Evolutionary conservation across 2,113 vertebrate species (phyloP).

Genomic region (human): DNA sequence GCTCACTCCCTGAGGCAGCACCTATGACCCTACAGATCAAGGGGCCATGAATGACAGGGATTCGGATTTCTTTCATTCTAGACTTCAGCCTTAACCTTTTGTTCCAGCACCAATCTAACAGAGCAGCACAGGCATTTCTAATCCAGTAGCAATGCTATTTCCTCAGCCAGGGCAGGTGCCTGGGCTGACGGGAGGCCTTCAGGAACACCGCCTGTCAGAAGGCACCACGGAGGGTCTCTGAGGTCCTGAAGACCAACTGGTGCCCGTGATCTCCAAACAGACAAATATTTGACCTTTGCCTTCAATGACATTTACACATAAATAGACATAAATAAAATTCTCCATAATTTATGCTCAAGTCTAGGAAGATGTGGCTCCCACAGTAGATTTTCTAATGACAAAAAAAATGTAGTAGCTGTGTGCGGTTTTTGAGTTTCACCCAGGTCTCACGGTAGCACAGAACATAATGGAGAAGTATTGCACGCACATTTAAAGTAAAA

Average conservation of each 20-base stretch:
- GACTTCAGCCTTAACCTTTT: background rate
- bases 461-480: slow-evolving; percentile 72
- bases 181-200: background rate
- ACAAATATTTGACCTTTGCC: slow-evolving; percentile 58
- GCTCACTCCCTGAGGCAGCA: background rate
- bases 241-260: slow-evolving; percentile 43
- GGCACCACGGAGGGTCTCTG: background rate
- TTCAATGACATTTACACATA: slow-evolving; percentile 77
- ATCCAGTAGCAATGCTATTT: no score
- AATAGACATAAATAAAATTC: slow-evolving; percentile 82
- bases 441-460: background rate
- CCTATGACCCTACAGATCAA: fast-evolving
- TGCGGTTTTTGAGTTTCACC: slow-evolving; percentile 54
- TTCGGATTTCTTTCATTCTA: background rate
- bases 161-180: background rate
- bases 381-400: background rate
- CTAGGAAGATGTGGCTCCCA: slow-evolving; percentile 49
- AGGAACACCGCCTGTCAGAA: background rate
- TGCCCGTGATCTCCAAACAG: slow-evolving; percentile 73
- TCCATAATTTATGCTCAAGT: slow-evolving; percentile 34
- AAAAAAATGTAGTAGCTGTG: background rate
- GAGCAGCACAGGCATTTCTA: background rate
- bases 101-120: background rate
- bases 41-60: fast-evolving
- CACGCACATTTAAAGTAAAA: slow-evolving; percentile 73